Percentiles rank a stretch among this genome's conserved stretches.
Evolutionary conservation across 2,888 invertebrate genomes (phyloP).

Genomic region (Cantharis rustica): DNA sequence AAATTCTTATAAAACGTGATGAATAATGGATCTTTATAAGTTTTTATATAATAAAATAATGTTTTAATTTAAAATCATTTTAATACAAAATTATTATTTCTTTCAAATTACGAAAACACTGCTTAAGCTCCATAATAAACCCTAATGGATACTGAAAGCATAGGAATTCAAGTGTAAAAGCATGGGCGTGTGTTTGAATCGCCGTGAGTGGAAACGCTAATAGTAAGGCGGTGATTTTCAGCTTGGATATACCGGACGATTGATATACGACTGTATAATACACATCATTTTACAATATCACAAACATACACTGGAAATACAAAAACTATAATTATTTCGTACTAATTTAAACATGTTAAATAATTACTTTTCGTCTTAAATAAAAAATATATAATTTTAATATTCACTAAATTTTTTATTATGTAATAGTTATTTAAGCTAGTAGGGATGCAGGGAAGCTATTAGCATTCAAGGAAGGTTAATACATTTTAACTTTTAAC

Average conservation of each 20-base stretch:
- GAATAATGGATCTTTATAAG: too few relatives aligned
- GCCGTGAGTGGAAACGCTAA: constrained; percentile 36
- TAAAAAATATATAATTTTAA: too few relatives aligned
- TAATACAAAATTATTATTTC: neutral
- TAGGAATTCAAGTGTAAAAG: constrained; percentile 34
- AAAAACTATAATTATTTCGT: too few relatives aligned
- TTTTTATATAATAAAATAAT: neutral
- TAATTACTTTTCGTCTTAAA: too few relatives aligned
- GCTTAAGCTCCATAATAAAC: constrained; percentile 12
- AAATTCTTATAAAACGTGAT: too few relatives aligned
- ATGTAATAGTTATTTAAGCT: too few relatives aligned
- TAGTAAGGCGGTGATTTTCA: constrained; percentile 38
- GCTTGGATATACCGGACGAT: constrained; percentile 20
- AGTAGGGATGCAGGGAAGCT: too few relatives aligned
- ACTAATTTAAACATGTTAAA: too few relatives aligned
- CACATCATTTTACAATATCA: neutral
- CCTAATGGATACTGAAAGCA: constrained; percentile 23
- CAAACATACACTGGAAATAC: too few relatives aligned
- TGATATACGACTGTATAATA: constrained; percentile 5
- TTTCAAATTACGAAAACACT: constrained; percentile 3
- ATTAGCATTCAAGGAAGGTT: too few relatives aligned
- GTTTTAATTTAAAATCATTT: neutral
- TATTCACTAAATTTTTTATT: too few relatives aligned
- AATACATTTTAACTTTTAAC: too few relatives aligned
- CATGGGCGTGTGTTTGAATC: constrained; percentile 37